phyloP scores from a whole-genome alignment of 1,140 invertebrate species.

The Semibalanus balanoides region DNA sequence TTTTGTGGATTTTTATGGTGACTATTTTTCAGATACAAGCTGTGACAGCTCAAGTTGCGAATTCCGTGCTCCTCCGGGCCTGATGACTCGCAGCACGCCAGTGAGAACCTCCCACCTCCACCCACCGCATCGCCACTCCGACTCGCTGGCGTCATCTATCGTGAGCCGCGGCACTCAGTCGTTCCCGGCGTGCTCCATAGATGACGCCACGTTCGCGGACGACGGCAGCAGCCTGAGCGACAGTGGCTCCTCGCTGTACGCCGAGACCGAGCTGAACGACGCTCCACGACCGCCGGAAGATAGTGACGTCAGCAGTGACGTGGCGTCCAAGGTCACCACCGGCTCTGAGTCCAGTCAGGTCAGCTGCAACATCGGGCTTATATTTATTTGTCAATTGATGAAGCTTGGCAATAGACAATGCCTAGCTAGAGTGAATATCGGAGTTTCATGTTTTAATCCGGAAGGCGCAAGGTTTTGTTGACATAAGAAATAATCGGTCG shows the following conservation, averaged over 20 bases:
- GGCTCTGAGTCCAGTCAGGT: too few species aligned
- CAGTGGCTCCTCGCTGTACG: background rate
- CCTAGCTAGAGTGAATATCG: too few species aligned
- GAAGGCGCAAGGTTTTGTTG: too few species aligned
- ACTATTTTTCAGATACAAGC: too few species aligned
- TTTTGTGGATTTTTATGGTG: too few species aligned
- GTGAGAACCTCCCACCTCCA: background rate
- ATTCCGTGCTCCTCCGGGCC: background rate
- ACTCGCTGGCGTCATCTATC: background rate
- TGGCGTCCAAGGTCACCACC: too few species aligned
- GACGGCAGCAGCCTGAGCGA: background rate
- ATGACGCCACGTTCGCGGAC: background rate
- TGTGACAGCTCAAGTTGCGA: background rate
- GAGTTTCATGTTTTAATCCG: too few species aligned
- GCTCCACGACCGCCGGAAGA: background rate
- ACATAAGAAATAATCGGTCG: too few species aligned
- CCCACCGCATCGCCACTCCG: too few species aligned
- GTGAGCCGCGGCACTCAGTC: background rate
- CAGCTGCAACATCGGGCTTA: too few species aligned
- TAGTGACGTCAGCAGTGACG: background rate
- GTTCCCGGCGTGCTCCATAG: background rate
- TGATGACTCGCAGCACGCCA: background rate
- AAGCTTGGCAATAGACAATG: too few species aligned
- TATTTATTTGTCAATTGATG: too few species aligned
- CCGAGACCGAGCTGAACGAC: background rate